Evolutionary conservation across 2,113 vertebrate genomes (phyloP).

Genomic region (Typhlomys cinereus): DNA sequence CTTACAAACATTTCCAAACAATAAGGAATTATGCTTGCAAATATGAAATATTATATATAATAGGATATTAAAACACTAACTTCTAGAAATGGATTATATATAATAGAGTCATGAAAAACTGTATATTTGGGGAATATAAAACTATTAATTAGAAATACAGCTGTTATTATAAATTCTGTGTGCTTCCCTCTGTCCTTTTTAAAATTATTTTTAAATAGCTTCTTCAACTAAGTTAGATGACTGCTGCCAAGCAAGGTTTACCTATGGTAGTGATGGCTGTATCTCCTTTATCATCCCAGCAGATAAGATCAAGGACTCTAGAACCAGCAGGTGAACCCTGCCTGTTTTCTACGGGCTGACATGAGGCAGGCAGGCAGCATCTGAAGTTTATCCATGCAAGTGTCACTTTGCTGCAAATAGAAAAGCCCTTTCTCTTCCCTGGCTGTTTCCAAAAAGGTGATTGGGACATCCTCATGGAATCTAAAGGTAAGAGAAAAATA

Average conservation of each 20-base stretch:
- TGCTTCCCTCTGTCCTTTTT: constrained; percentile 21
- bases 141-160: background rate
- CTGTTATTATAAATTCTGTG: background rate
- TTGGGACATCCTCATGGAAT: constrained; percentile 86
- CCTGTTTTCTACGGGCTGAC: constrained; percentile 74
- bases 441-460: constrained; percentile 85
- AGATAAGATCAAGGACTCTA: constrained; percentile 73
- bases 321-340: constrained; percentile 55
- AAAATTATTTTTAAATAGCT: constrained; percentile 12
- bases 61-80: background rate
- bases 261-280: constrained; percentile 53
- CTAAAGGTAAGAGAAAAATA: constrained; percentile 86
- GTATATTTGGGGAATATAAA: background rate
- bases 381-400: constrained; percentile 82
- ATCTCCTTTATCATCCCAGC: constrained; percentile 78
- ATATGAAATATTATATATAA: background rate
- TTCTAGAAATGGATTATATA: background rate
- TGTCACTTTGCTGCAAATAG: constrained; percentile 77
- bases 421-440: constrained; percentile 84
- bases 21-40: background rate
- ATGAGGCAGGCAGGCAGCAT: constrained; percentile 71
- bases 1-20: background rate
- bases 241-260: constrained; percentile 22
- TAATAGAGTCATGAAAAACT: background rate
- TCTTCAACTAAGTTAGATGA: background rate